phyloP scores from a whole-genome alignment of 2,113 vertebrate genomes.

The Microcebus tavaratra region DNA sequence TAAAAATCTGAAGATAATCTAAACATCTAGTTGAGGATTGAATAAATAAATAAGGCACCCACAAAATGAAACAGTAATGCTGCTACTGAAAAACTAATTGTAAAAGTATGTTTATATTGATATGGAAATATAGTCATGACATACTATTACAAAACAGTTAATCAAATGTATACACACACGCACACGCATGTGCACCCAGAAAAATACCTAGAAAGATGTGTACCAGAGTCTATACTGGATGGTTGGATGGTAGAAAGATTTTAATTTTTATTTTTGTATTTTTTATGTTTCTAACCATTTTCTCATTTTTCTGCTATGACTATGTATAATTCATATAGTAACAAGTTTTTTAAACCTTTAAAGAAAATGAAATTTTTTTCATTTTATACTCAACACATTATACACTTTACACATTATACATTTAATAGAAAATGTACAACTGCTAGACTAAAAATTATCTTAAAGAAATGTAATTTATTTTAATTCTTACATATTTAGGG shows the following conservation, averaged over 20 bases:
- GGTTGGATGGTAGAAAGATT: not conserved
- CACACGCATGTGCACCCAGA: not conserved
- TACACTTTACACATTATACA: not conserved
- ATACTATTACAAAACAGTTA: not conserved
- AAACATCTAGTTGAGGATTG: not conserved
- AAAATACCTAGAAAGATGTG: not conserved
- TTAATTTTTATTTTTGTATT: not conserved
- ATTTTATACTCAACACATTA: not conserved
- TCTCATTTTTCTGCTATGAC: conserved; percentile 8
- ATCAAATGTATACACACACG: not conserved
- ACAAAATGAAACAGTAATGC: conserved; percentile 12
- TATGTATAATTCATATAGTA: not conserved
- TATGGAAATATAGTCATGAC: not conserved
- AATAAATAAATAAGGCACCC: not conserved
- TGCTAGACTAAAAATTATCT: conserved; percentile 26
- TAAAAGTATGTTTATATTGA: conserved; percentile 9
- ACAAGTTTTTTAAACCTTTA: conserved; percentile 39
- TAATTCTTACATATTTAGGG: not conserved
- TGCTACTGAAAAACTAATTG: conserved; percentile 27
- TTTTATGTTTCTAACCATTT: conserved; percentile 24
- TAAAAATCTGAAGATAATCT: conserved; percentile 13
- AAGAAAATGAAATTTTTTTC: conserved; percentile 16
- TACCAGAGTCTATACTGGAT: not conserved
- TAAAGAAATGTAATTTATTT: conserved; percentile 13
- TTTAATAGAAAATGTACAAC: not conserved